phyloP scores from a whole-genome alignment of 2,797 vertebrate genomes.

The Phataginus tricuspis region DNA sequence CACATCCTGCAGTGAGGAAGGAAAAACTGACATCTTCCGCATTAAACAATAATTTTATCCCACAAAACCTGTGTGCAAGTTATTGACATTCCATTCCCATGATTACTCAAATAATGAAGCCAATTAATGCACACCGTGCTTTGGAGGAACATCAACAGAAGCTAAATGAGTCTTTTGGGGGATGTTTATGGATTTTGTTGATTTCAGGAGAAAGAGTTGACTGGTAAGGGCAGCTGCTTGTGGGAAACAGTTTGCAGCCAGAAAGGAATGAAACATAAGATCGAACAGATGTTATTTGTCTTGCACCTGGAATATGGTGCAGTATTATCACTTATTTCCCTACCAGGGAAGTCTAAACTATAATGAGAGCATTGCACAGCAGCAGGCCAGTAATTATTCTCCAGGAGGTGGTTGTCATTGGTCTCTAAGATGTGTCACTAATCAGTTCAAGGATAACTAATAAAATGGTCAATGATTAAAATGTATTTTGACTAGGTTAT shows the following conservation, averaged over 20 bases:
- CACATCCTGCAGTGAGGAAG: neutral
- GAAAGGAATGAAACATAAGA: neutral
- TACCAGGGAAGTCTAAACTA: neutral
- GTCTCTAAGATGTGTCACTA: neutral
- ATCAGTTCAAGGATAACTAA: neutral
- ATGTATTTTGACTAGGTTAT: neutral
- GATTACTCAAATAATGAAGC: conserved; percentile 57
- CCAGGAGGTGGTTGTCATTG: neutral
- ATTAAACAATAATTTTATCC: neutral
- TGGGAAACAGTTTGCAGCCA: neutral
- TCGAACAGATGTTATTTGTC: neutral
- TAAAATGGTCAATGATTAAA: neutral
- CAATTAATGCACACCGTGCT: neutral
- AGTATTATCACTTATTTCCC: neutral
- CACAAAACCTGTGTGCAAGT: neutral
- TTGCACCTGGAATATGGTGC: neutral
- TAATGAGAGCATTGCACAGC: neutral
- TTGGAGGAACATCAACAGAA: neutral
- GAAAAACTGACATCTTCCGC: neutral
- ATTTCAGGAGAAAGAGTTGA: neutral
- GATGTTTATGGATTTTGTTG: neutral
- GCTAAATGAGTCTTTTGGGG: neutral
- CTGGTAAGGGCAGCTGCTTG: neutral
- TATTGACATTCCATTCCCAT: neutral
- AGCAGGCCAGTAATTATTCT: neutral